Evolutionary conservation across 1,140 invertebrate genomes (phyloP), one percentile per base, ranked within the genome.

Genomic region (Caenorhabditis inopinata): DNA sequence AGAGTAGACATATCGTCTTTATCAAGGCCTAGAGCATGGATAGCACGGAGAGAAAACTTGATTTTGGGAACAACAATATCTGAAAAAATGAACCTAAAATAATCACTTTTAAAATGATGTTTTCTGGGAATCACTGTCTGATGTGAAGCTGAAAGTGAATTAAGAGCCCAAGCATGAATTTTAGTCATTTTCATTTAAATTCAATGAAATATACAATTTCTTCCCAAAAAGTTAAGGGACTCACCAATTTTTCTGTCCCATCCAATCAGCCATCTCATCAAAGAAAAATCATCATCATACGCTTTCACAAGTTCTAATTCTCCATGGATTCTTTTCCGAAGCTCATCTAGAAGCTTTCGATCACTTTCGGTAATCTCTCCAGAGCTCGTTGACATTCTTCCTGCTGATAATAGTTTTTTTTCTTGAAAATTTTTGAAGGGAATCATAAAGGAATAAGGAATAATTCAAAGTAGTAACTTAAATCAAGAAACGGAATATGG

Each of bases 201-300:
- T 32, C 9, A 35, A 18, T 82, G 7, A 38, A 78, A 16, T 51
- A 78, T 1, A 16, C n/a, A 27, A 7, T 42, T 42, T 7, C 38
- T 7, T 42, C 14, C 38, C 38, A 42, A 42, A 35, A 38, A 48
- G 25, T 58, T n/a, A n/a, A n/a, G n/a, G n/a, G n/a, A n/a, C 80
- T 47, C 21, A 86, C 85, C 85, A 27, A 86, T 53, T 18, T 85
- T 80, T 18, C 81, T 21, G 74, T 85, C 82, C 81, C 84, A 86
- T 80, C 85, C 85, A 48, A 86, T 80, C 1, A 86, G 38, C 85
- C 85, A 86, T 38, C 85, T 79, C 27, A 83, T 53, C 16, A 86
- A 53, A 5, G 75, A 79, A 51, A 81, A 75, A 47, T 83, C 81
- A 58, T 83, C 82, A 48, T 82, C 73, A 76, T 86, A 86, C 9